These are phyloP conservation scores for Aethes cnicana DNA, from an alignment of 2,888 invertebrate genomes.

Conservation along the genomic window DNA sequence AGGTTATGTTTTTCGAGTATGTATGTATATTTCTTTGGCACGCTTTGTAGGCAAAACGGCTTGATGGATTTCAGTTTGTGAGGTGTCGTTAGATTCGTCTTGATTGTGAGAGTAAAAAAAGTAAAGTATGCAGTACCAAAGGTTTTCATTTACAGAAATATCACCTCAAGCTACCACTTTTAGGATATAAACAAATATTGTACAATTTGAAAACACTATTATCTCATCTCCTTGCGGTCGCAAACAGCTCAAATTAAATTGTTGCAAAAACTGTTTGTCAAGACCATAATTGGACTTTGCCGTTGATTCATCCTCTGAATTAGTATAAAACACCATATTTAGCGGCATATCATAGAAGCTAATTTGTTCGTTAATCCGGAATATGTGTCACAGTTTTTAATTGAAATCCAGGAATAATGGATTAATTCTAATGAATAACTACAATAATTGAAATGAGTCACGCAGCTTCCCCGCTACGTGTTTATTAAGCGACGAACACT, in stretches of 20 bases:
- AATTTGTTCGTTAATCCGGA: slow-evolving; percentile 13
- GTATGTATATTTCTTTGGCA: too few species aligned
- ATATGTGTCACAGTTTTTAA: slow-evolving; percentile 24
- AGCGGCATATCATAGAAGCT: slow-evolving; percentile 5
- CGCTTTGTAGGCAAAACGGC: too few species aligned
- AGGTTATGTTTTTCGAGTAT: too few species aligned
- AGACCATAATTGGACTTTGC: not conserved
- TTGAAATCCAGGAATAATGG: slow-evolving; percentile 24
- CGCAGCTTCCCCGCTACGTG: slow-evolving; percentile 15
- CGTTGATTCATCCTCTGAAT: slow-evolving; percentile 20
- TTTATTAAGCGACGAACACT: too few species aligned
- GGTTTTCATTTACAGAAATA: too few species aligned
- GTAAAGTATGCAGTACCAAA: too few species aligned
- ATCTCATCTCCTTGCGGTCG: slow-evolving; percentile 19
- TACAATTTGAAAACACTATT: too few species aligned
- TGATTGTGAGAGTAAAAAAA: too few species aligned
- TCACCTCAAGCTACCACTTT: too few species aligned
- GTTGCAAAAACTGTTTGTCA: slow-evolving; percentile 18
- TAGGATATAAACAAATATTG: too few species aligned
- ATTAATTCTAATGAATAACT: slow-evolving; percentile 19
- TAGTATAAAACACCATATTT: slow-evolving; percentile 16
- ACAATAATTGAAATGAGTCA: slow-evolving; percentile 24
- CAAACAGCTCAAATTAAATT: slow-evolving; percentile 14
- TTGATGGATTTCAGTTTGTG: too few species aligned
- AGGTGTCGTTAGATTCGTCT: too few species aligned